A percentile compares a stretch with the other conserved stretches of the same genome.
These are phyloP conservation scores for Siderastrea radians DNA, from an alignment of 92 coral and sea anemone genomes.

Conservation along the genomic window DNA sequence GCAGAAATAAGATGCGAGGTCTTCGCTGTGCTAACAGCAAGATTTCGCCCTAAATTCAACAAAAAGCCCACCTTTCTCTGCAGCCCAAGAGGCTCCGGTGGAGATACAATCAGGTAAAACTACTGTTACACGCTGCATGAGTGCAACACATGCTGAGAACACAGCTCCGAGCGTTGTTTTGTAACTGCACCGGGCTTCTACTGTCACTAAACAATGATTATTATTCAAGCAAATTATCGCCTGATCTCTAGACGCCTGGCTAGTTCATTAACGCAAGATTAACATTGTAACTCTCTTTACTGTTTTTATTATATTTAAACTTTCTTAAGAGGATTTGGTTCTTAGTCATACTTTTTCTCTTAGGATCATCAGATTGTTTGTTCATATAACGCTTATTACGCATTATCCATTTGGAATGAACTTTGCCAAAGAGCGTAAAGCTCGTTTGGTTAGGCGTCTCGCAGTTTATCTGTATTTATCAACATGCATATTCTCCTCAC, in stretches of 20 bases:
- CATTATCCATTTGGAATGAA: no score
- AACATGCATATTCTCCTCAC: no score
- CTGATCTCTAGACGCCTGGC: conserved; percentile 1
- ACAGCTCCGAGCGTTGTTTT: neutral
- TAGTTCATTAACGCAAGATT: neutral
- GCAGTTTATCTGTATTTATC: no score
- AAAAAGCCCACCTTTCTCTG: neutral
- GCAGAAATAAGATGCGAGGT: neutral
- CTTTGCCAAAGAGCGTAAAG: no score
- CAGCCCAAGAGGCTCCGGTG: neutral
- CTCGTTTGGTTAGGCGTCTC: no score
- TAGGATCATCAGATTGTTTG: no score
- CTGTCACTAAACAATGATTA: neutral
- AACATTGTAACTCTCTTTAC: neutral
- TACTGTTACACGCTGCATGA: conserved; percentile 12
- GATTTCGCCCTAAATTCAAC: no score
- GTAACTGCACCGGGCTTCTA: neutral
- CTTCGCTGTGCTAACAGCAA: no score
- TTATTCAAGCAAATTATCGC: conserved; percentile 2
- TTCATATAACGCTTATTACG: no score
- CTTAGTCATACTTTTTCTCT: no score
- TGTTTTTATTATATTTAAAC: neutral
- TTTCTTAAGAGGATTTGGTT: neutral
- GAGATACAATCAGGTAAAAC: neutral
- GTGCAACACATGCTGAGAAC: conserved; percentile 6